These are phyloP conservation scores for Cyrtorhinus lividipennis DNA, from an alignment of 1,140 invertebrate species.

Conservation along the genomic window DNA sequence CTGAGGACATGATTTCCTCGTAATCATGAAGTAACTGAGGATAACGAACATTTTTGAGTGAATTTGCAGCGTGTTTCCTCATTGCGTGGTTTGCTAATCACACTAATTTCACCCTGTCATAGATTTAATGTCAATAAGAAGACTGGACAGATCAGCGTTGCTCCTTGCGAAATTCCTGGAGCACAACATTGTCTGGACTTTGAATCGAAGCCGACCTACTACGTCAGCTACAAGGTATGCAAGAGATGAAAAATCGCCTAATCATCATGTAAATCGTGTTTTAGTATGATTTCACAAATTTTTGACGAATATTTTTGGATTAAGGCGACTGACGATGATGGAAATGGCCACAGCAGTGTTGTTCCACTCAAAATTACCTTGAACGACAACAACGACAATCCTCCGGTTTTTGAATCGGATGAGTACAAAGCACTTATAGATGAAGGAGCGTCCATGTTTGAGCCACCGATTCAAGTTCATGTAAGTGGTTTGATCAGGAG, in stretches of 20 bases:
- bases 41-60: too few species aligned
- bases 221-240: conserved; percentile 65
- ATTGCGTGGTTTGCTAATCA: too few species aligned
- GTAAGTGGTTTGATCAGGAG: conserved; percentile 18
- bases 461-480: conserved; percentile 38
- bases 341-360: conserved; percentile 54
- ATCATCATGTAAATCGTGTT: too few species aligned
- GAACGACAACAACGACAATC: conserved; percentile 73
- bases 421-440: conserved; percentile 65
- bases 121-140: conserved; percentile 63
- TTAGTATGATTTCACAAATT: too few species aligned
- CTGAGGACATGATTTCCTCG: too few species aligned
- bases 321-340: conserved; percentile 71
- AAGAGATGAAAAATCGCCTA: too few species aligned
- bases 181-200: conserved; percentile 64
- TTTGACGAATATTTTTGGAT: conserved; percentile 15
- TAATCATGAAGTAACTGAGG: too few species aligned
- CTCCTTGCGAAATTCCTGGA: conserved; percentile 50
- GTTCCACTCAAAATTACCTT: conserved; percentile 65
- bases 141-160: conserved; percentile 68
- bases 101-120: not conserved
- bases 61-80: too few species aligned
- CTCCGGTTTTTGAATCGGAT: conserved; percentile 55
- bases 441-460: conserved; percentile 67
- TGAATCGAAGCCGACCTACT: conserved; percentile 67